These are phyloP conservation scores for Carettochelys insculpta DNA, from an alignment of 2,113 vertebrate species.

Conservation along the genomic window DNA sequence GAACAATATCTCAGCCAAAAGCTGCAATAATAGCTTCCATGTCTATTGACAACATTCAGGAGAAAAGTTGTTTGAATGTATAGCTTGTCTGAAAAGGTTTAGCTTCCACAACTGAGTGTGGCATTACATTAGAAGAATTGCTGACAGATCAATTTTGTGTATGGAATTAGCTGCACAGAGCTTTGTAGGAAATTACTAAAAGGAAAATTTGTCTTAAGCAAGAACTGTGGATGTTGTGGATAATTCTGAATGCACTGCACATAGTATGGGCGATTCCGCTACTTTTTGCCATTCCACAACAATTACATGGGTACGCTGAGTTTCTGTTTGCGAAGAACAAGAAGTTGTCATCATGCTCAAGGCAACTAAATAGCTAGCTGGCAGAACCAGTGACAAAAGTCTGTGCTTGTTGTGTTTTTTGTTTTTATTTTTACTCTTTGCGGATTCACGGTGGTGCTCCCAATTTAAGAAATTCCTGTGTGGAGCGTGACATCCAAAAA, in stretches of 20 bases:
- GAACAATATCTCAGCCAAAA: conserved; percentile 19
- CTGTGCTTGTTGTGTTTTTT: neutral
- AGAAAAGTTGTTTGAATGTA: neutral
- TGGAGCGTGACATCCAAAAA: neutral
- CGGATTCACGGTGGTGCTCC: neutral
- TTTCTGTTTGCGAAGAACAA: neutral
- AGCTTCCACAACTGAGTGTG: conserved; percentile 26
- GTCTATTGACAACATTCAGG: conserved; percentile 3
- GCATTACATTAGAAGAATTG: conserved; percentile 20
- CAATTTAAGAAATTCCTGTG: neutral
- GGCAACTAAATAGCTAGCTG: neutral
- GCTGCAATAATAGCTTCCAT: conserved; percentile 19
- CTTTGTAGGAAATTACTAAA: conserved; percentile 6
- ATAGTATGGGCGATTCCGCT: neutral
- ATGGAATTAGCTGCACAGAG: conserved; percentile 6
- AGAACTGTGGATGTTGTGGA: neutral
- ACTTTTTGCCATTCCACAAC: neutral
- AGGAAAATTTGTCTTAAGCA: neutral
- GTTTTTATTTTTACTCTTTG: neutral
- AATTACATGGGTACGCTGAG: neutral
- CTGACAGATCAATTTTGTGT: conserved; percentile 31
- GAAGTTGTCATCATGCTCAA: neutral
- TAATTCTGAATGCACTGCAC: neutral
- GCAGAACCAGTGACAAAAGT: neutral
- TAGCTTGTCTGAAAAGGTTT: neutral